These are phyloP conservation scores for Sebastes itinus DNA, from an alignment of 2,797 vertebrate genomes.

Conservation along the genomic window DNA sequence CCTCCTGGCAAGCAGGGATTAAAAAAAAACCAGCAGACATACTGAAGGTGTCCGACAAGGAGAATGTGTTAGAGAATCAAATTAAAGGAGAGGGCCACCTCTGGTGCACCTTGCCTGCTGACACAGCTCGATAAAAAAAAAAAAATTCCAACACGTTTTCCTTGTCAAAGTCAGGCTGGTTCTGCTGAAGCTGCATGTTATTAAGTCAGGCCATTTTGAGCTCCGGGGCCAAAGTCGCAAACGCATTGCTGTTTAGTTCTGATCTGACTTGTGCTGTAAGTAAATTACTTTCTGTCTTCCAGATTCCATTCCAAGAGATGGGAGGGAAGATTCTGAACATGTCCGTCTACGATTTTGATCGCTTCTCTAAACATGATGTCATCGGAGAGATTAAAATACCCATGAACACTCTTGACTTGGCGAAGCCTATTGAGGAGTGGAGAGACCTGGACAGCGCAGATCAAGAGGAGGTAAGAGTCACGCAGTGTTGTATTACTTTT, in stretches of 20 bases:
- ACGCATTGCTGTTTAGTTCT: background rate
- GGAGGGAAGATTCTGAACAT: slow-evolving; percentile 96
- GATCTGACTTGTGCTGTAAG: background rate
- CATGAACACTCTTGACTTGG: slow-evolving; percentile 96
- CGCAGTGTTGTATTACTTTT: background rate
- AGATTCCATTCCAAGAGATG: slow-evolving; percentile 97
- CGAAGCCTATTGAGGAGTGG: slow-evolving; percentile 97
- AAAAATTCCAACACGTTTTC: slow-evolving; percentile 49
- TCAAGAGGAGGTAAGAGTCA: slow-evolving; percentile 91
- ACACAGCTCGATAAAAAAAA: slow-evolving; percentile 54
- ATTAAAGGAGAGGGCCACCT: slow-evolving; percentile 73
- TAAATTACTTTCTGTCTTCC: slow-evolving; percentile 29
- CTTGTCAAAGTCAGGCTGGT: slow-evolving; percentile 53
- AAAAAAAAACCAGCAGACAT: slow-evolving; percentile 32
- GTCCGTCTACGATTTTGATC: slow-evolving; percentile 97
- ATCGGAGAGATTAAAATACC: slow-evolving; percentile 95
- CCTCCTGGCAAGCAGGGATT: slow-evolving; percentile 26
- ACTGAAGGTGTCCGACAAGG: slow-evolving; percentile 63
- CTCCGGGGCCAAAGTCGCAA: slow-evolving; percentile 28
- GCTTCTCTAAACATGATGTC: slow-evolving; percentile 98
- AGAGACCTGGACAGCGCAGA: slow-evolving; percentile 94
- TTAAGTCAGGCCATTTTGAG: slow-evolving; percentile 14
- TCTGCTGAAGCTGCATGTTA: slow-evolving; percentile 56
- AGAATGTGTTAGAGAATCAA: slow-evolving; percentile 62
- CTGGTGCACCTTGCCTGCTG: slow-evolving; percentile 57